These are phyloP conservation scores for Thunnus albacares DNA, from an alignment of 2,797 vertebrate species.

Conservation along the genomic window DNA sequence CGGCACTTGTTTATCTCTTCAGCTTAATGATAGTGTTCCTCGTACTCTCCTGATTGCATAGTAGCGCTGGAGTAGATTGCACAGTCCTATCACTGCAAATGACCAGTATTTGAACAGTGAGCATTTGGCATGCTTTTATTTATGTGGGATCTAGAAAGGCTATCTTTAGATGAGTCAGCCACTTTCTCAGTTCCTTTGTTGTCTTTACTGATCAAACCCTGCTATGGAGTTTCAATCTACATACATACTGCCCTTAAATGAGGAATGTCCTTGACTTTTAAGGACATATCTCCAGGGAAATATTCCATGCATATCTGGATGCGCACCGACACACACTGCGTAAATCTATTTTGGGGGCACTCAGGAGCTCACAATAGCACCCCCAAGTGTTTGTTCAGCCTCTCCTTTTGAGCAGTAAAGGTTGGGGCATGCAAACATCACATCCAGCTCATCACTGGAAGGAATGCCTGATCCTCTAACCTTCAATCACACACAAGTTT, in stretches of 20 bases:
- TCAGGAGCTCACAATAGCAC: constrained; percentile 69
- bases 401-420: constrained; percentile 61
- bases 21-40: constrained; percentile 80
- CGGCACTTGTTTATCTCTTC: constrained; percentile 78
- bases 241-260: not conserved
- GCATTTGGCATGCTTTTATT: constrained; percentile 75
- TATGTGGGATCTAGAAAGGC: constrained; percentile 64
- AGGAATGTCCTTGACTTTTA: constrained; percentile 46
- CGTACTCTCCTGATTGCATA: constrained; percentile 73
- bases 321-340: constrained; percentile 25
- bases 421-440: constrained; percentile 72
- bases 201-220: constrained; percentile 56
- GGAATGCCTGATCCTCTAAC: constrained; percentile 50
- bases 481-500: constrained; percentile 6
- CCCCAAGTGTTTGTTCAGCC: constrained; percentile 76
- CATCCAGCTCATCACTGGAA: constrained; percentile 52
- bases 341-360: constrained; percentile 65
- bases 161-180: constrained; percentile 81
- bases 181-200: constrained; percentile 76
- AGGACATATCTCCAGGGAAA: constrained; percentile 42
- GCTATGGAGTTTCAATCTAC: constrained; percentile 23
- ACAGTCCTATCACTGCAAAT: constrained; percentile 75
- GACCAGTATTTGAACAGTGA: constrained; percentile 75
- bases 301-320: constrained; percentile 39
- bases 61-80: constrained; percentile 71